These are phyloP conservation scores for Sarcophaga rosellei DNA, from an alignment of 2,888 invertebrate species.

Conservation along the genomic window DNA sequence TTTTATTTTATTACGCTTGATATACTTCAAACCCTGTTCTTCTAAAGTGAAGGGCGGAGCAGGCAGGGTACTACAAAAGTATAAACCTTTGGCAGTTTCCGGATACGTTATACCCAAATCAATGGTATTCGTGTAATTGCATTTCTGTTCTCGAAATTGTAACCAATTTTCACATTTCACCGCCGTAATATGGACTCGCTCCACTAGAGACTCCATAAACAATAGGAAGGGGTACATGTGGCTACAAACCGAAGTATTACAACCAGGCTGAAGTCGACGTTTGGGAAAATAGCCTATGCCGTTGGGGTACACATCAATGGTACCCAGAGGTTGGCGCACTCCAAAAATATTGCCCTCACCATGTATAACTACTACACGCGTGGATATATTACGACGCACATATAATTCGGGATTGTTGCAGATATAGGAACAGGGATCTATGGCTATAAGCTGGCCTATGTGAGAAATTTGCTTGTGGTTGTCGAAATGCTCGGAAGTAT, in stretches of 20 bases:
- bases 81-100: constrained; percentile 73
- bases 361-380: constrained; percentile 76
- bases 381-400: constrained; percentile 72
- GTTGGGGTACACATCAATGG: constrained; percentile 78
- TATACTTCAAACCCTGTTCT: constrained; percentile 75
- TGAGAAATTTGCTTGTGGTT: constrained; percentile 15
- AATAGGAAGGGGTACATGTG: constrained; percentile 78
- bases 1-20: constrained; percentile 41
- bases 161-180: constrained; percentile 77
- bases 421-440: constrained; percentile 76
- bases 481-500: constrained; percentile 42
- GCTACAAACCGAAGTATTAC: constrained; percentile 75
- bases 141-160: constrained; percentile 73
- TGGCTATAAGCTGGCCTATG: constrained; percentile 76
- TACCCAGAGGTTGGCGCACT: constrained; percentile 73
- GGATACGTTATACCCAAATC: constrained; percentile 75
- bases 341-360: constrained; percentile 78
- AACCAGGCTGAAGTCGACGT: constrained; percentile 77
- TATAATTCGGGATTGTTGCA: constrained; percentile 75
- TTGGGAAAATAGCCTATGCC: constrained; percentile 76
- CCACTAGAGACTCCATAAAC: constrained; percentile 78
- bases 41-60: constrained; percentile 76
- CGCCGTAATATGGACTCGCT: constrained; percentile 75
- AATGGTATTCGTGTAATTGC: constrained; percentile 73
- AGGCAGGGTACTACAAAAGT: constrained; percentile 76